Percentiles rank a stretch among this genome's conserved stretches.
phyloP scores from a whole-genome alignment of 2,888 invertebrate genomes.

The Microctonus hyperodae region DNA sequence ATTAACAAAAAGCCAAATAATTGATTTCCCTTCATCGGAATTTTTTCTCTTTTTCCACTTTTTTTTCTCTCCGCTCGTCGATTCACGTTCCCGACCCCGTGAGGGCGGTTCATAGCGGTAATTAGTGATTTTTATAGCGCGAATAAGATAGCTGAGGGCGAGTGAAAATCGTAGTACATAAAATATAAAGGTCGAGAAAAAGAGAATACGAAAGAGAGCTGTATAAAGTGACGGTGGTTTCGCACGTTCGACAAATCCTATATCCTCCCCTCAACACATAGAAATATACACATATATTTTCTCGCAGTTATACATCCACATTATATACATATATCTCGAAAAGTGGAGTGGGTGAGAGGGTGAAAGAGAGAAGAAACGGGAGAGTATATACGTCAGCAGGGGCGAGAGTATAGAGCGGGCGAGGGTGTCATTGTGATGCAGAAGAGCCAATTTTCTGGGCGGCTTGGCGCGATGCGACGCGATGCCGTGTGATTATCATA shows the following conservation, averaged over 20 bases:
- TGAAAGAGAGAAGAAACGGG: slow-evolving; percentile 21
- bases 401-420: slow-evolving; percentile 28
- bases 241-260: slow-evolving; percentile 41
- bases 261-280: slow-evolving; percentile 1
- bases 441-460: slow-evolving; percentile 64
- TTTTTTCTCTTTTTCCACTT: slow-evolving; percentile 6
- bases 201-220: background rate
- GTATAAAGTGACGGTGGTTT: slow-evolving; percentile 36
- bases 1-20: slow-evolving; percentile 27
- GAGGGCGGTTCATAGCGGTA: slow-evolving; percentile 30
- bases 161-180: background rate
- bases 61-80: background rate
- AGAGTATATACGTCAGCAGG: slow-evolving; percentile 31
- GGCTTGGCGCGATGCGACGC: slow-evolving; percentile 62
- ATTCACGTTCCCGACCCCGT: background rate
- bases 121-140: slow-evolving; percentile 37
- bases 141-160: slow-evolving; percentile 16
- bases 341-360: slow-evolving; percentile 11
- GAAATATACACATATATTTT: too few relatives aligned
- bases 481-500: slow-evolving; percentile 62
- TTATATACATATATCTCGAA: slow-evolving; percentile 11
- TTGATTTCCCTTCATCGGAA: slow-evolving; percentile 30
- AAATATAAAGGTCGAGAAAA: background rate
- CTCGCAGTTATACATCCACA: slow-evolving; percentile 14
- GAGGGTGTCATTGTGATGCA: slow-evolving; percentile 62